Percentiles rank a stretch among this genome's conserved stretches.
phyloP scores from a whole-genome alignment of 2,888 invertebrate species.

The Crematogaster levior region DNA sequence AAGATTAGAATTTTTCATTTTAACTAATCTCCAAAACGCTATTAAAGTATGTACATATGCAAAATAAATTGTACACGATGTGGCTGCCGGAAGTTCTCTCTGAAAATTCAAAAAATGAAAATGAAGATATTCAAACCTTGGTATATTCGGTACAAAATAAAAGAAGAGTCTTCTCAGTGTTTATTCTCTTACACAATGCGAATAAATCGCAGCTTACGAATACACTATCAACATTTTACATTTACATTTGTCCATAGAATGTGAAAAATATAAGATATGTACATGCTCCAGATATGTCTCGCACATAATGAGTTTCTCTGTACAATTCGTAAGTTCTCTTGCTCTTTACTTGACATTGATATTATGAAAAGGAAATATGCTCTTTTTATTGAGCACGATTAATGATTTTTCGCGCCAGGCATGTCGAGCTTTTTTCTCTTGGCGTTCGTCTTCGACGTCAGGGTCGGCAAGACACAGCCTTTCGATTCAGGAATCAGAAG shows the following conservation, averaged over 20 bases:
- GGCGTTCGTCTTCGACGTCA: constrained; percentile 72
- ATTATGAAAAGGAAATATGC: background rate
- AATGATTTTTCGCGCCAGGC: constrained; percentile 59
- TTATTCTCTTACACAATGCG: background rate
- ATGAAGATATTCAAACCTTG: background rate
- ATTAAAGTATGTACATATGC: background rate
- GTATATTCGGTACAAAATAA: background rate
- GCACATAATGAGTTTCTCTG: constrained; percentile 9
- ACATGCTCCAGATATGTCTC: background rate
- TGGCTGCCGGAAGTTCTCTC: background rate
- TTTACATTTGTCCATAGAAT: background rate
- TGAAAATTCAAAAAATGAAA: background rate
- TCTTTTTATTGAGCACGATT: background rate
- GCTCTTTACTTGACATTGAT: background rate
- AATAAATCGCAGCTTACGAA: constrained; percentile 11
- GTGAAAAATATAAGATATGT: constrained; percentile 26
- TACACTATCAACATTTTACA: background rate
- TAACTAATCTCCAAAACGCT: no score
- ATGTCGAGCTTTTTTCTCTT: constrained; percentile 77
- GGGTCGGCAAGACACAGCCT: constrained; percentile 76
- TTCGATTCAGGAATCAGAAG: constrained; percentile 70
- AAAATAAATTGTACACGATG: background rate
- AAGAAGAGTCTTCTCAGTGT: constrained; percentile 11
- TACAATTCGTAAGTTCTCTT: background rate
- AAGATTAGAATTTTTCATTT: no score